These are phyloP conservation scores for Bubalus kerabau DNA, from an alignment of 2,113 vertebrate genomes.

Conservation along the genomic window DNA sequence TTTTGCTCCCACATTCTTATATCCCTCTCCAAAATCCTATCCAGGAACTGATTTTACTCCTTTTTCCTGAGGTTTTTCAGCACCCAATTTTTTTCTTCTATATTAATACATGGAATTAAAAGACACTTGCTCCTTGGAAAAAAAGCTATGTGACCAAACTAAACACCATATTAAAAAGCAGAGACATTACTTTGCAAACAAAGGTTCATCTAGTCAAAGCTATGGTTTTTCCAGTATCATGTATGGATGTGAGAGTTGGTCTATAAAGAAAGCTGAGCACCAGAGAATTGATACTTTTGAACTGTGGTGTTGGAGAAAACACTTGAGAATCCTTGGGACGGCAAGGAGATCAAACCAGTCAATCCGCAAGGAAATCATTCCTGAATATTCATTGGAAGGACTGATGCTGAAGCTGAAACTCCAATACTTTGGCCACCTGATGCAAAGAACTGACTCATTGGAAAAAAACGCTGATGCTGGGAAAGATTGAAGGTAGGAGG, in stretches of 20 bases:
- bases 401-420: not conserved
- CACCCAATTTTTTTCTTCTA: not conserved
- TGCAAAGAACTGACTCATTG: not conserved
- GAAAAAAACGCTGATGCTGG: not conserved
- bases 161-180: not conserved
- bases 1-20: not conserved
- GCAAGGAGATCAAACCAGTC: not conserved
- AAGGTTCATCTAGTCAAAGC: not conserved
- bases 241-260: not conserved
- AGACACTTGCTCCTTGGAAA: not conserved
- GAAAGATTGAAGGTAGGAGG: not conserved
- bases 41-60: not conserved
- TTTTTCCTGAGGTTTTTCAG: not conserved
- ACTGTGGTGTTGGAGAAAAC: not conserved
- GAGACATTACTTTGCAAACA: not conserved
- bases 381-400: not conserved
- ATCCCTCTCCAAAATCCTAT: not conserved
- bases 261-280: not conserved
- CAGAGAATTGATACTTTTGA: not conserved
- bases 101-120: not conserved
- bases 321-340: not conserved
- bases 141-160: not conserved
- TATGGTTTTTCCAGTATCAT: not conserved
- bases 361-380: not conserved
- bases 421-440: not conserved